Base-by-base conservation (phyloP, 2,797 vertebrate species). In the Gallinago solitaria region DNA sequence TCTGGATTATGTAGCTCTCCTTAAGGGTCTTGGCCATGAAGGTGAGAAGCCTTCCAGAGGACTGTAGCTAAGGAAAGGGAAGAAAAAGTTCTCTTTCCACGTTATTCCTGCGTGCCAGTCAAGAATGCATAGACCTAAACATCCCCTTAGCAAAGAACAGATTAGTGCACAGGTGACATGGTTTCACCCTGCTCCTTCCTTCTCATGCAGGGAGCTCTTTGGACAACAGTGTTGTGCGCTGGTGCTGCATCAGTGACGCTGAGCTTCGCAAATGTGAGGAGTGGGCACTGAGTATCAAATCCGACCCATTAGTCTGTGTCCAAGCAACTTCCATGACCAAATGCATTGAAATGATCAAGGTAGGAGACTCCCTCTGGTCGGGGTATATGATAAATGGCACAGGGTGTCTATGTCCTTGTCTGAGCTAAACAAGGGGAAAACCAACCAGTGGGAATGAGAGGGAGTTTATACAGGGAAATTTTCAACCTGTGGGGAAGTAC, bases 11-110 rank as follows among this genome's bases (percentile, higher is more conserved):
- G 98, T 99, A 27, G 98, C 99, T n/a, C 98, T 99, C 45, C 98
- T 99, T 83, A 99, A 99, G 93, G 98, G 98, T 27, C 98, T 99
- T 3, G 98, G 99, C n/a, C 99, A 99, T 59, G 99, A 99, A 99
- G 99, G 99, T 99, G 50, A 96, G 97, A 82, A 74, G n/a, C 32
- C 23, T 82, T 81, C n/a, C 16, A 61, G 45, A 75, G 45, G 19
- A 32, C 27, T 63, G 12, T 56, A 89, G 32, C 27, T 76, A 63
- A 70, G 30, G 32, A 73, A 70, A 60, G 43, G 25, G 68, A 80
- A 71, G 51, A 68, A 57, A 54, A 83, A 23, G 5, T 71, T 89
- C 9, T 74, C n/a, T 51, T 80, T 69, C 12, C 9, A 4, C 37
- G 15, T 80, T 64, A 54, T 60, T 85, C 33, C 27, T 68, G 33